Evolutionary conservation across 2,888 invertebrate genomes (phyloP), one percentile per base, ranked within the genome.

Genomic region (Chromoteleia sp.): DNA sequence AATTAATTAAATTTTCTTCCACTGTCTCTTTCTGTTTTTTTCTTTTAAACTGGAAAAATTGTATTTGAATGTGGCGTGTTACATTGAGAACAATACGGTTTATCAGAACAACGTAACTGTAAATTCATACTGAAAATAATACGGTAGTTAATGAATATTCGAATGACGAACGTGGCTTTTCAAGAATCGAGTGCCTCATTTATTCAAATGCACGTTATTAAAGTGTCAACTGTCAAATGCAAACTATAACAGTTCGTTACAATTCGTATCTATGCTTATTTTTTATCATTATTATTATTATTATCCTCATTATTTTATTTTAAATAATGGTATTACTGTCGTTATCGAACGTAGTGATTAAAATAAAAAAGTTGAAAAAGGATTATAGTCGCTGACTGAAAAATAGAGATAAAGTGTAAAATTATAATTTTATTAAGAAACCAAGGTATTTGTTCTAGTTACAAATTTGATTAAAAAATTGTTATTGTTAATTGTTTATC

Each of bases 221-320:
- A 36, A 65, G 30, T 50, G 65, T 50, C 50, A 65, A 65, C 65
- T 65, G 50, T 65, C 65, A 65, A 43, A 45, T 33, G 19, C 61
- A 61, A 15, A 15, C 41, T 19, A 10, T 29, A 12, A 58, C 41
- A 12, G 43, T 59, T 43, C 59, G 43, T 29, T 29, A 29, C 19
- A 43, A 43, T 25, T 10, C 29, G 15, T 21, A 25, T 58, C 19
- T 56, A n/a, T 17, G n/a, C 17, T 12, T 14, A 6, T 39, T 21
- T 39, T 58, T 33, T 56, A 17, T 58, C 41, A 41, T 54, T 15
- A 17, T 17, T 21, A 21, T 10, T n/a, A 21, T 41, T 7, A 41
- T 41, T 58, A 25, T 41, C 21, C 8, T 21, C 48, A 48, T n/a
- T 48, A 21, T 14, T 43, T 43, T 43, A n/a, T n/a, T 45, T 45